Conservation (phyloP, 1,140 invertebrate species). For the Lepidurus couesii region DNA sequence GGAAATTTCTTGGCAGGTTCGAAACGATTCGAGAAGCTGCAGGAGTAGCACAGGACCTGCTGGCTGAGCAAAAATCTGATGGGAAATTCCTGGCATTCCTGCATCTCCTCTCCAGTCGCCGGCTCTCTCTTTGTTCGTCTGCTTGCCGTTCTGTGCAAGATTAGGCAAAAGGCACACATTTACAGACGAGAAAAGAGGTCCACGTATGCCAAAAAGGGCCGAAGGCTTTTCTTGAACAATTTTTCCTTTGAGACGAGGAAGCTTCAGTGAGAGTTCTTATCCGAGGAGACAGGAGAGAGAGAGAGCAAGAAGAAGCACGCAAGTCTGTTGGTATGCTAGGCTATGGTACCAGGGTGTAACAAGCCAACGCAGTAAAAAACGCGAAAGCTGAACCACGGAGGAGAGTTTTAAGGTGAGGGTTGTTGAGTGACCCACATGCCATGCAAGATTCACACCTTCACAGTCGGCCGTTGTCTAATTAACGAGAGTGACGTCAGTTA, state of each 20-base stretch:
- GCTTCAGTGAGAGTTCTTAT: not conserved
- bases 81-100: slow-evolving; percentile 16
- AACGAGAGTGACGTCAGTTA: not conserved
- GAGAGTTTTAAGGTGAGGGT: not conserved
- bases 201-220: slow-evolving; percentile 8
- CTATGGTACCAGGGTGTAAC: slow-evolving; percentile 11
- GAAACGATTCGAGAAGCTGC: not conserved
- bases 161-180: not conserved
- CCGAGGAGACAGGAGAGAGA: not conserved
- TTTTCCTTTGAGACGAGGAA: not conserved
- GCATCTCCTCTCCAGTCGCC: not conserved
- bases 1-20: not conserved
- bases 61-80: not conserved
- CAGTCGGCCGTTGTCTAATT: not conserved
- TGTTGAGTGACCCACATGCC: slow-evolving; percentile 1
- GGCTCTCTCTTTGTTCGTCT: not conserved
- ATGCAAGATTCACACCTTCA: slow-evolving; percentile 6
- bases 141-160: not conserved
- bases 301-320: not conserved
- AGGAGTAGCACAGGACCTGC: not conserved
- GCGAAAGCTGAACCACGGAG: not conserved
- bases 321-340: not conserved
- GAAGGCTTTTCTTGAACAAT: not conserved
- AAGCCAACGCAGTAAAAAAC: not conserved
- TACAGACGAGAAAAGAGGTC: not conserved